These are phyloP conservation scores for Caenorhabditis japonica DNA, from an alignment of 2,888 invertebrate species.

Conservation along the genomic window DNA sequence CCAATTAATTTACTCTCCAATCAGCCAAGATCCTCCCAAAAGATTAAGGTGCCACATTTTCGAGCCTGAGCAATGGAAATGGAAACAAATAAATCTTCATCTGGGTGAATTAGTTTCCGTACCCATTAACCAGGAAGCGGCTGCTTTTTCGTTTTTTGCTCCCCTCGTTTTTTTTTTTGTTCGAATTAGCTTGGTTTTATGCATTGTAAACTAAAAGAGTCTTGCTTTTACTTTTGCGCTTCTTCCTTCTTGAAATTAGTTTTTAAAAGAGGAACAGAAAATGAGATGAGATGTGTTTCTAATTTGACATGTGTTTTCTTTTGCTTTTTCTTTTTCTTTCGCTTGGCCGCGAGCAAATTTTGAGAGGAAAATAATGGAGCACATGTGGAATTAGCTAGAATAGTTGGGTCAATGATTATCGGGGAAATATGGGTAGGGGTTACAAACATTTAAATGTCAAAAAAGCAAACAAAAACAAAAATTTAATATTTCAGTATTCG, in stretches of 20 bases:
- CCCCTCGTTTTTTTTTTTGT: no score
- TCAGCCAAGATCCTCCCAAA: no score
- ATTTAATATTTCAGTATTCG: slow-evolving; percentile 72
- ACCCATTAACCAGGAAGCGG: slow-evolving; percentile 25
- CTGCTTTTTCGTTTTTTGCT: no score
- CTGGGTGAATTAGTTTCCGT: slow-evolving; percentile 25
- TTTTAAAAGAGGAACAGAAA: neutral
- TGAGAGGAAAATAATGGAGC: slow-evolving; percentile 5
- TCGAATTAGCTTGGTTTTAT: no score
- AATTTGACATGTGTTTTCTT: slow-evolving; percentile 39
- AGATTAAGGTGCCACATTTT: neutral
- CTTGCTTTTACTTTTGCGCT: no score
- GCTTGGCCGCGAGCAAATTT: no score
- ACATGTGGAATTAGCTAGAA: neutral
- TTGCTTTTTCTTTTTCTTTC: neutral
- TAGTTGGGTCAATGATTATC: neutral
- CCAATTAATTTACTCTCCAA: no score
- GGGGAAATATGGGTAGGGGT: no score
- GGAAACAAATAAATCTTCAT: slow-evolving; percentile 46
- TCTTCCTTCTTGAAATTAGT: no score
- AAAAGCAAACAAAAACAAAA: neutral
- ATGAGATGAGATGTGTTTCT: slow-evolving; percentile 44
- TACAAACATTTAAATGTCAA: neutral
- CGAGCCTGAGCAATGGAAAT: slow-evolving; percentile 11
- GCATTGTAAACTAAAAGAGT: slow-evolving; percentile 19